Evolutionary conservation across 2,888 invertebrate genomes (phyloP).

Genomic region (Sarcophaga subvicina): DNA sequence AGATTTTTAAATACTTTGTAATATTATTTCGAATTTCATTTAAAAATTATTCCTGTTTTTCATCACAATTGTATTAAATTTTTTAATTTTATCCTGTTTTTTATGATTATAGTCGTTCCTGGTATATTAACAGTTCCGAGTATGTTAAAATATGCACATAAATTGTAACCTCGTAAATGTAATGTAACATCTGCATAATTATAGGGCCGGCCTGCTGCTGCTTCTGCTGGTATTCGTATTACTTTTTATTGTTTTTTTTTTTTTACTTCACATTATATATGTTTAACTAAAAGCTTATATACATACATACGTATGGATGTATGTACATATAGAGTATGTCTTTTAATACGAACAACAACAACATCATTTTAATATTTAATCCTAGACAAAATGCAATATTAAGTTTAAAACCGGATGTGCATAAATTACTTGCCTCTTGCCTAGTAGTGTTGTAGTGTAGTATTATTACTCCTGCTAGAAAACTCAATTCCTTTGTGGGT

Average conservation of each 20-base stretch:
- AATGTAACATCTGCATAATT: slow-evolving; percentile 61
- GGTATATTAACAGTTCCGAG: slow-evolving; percentile 10
- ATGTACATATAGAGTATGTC: too few relatives aligned
- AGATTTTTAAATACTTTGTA: too few relatives aligned
- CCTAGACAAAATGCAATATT: slow-evolving; percentile 33
- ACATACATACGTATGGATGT: too few relatives aligned
- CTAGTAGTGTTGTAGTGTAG: too few relatives aligned
- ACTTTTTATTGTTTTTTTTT: slow-evolving; percentile 6
- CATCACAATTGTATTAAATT: too few relatives aligned
- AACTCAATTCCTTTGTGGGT: background rate
- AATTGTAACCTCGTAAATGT: slow-evolving; percentile 33
- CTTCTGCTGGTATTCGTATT: background rate
- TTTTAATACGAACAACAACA: too few relatives aligned
- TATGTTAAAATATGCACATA: slow-evolving; percentile 46
- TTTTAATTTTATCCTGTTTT: background rate
- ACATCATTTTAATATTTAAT: slow-evolving; percentile 52
- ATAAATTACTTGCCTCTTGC: slow-evolving; percentile 1
- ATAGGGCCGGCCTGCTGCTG: background rate
- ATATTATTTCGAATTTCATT: too few relatives aligned
- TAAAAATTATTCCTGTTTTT: too few relatives aligned
- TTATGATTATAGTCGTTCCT: background rate
- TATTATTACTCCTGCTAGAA: too few relatives aligned
- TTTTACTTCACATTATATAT: background rate
- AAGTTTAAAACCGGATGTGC: slow-evolving; percentile 45
- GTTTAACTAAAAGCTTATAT: too few relatives aligned